A percentile compares a stretch with the other conserved stretches of the same genome.
Evolutionary conservation across 2,113 vertebrate genomes (phyloP).

Genomic region (Megaceryle torquata): DNA sequence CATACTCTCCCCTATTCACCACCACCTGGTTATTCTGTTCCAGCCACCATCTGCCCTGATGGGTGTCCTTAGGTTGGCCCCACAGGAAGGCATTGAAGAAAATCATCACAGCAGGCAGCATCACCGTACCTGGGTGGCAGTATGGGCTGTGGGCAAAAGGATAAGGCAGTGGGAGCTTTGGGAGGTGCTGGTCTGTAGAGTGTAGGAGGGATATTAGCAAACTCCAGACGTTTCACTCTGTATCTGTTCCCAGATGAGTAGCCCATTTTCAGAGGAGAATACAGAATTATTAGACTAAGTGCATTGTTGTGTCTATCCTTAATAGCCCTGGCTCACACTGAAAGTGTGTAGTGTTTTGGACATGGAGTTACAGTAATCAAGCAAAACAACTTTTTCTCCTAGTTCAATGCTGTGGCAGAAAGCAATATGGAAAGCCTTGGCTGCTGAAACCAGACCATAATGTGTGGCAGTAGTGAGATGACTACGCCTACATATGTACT

Average conservation of each 20-base stretch:
- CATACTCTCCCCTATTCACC: neutral
- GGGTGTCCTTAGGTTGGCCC: neutral
- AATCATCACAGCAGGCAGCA: neutral
- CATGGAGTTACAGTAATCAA: neutral
- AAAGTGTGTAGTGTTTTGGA: neutral
- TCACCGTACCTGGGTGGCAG: rapidly evolving
- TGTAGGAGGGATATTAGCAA: neutral
- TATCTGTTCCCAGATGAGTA: neutral
- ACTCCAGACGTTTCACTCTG: rapidly evolving
- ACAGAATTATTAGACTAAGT: neutral
- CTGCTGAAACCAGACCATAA: neutral
- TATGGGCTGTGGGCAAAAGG: neutral
- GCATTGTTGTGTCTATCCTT: neutral
- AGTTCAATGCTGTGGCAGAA: neutral
- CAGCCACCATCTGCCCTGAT: neutral
- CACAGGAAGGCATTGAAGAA: neutral
- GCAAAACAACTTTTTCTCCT: neutral
- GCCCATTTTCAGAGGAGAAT: neutral
- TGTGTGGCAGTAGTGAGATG: neutral
- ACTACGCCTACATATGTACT: rapidly evolving
- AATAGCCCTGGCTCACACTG: neutral
- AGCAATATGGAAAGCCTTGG: neutral
- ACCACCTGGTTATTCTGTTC: neutral
- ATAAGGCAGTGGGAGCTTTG: neutral
- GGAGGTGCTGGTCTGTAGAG: neutral